phyloP scores from a whole-genome alignment of 2,888 invertebrate species.

The Adineta ricciae region DNA sequence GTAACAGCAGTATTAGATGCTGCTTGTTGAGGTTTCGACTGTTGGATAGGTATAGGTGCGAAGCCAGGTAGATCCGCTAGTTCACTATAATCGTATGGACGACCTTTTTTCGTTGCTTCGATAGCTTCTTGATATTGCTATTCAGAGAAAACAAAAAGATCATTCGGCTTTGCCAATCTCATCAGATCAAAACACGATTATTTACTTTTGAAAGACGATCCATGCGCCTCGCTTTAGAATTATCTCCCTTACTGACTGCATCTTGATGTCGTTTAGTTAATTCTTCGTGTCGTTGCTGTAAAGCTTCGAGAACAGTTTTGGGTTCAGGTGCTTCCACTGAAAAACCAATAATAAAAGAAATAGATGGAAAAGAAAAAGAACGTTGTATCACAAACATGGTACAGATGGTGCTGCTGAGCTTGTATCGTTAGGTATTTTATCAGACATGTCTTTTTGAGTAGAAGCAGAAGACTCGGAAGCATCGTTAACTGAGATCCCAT shows the following conservation, averaged over 20 bases:
- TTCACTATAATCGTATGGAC: constrained; percentile 65
- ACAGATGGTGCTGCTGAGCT: neutral
- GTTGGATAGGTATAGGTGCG: constrained; percentile 40
- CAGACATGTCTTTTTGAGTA: neutral
- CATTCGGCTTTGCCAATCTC: too few relatives aligned
- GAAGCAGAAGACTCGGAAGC: neutral
- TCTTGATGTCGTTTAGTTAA: neutral
- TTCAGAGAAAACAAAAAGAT: constrained; percentile 16
- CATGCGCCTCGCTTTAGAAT: neutral
- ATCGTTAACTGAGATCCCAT: neutral
- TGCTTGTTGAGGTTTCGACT: neutral
- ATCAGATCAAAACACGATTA: neutral
- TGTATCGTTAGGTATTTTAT: neutral
- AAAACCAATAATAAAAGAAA: neutral
- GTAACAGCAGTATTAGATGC: neutral
- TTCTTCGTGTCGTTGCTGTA: constrained; percentile 1
- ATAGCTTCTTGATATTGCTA: constrained; percentile 77
- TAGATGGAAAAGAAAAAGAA: neutral
- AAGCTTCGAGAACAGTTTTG: neutral
- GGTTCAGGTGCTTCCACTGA: neutral
- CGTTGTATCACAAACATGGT: neutral
- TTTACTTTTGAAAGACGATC: neutral
- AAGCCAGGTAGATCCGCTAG: constrained; percentile 73
- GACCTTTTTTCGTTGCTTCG: constrained; percentile 65
- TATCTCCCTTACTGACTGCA: neutral